These are phyloP conservation scores for Mesaphorura yosii DNA, from an alignment of 1,140 invertebrate genomes.

Conservation along the genomic window DNA sequence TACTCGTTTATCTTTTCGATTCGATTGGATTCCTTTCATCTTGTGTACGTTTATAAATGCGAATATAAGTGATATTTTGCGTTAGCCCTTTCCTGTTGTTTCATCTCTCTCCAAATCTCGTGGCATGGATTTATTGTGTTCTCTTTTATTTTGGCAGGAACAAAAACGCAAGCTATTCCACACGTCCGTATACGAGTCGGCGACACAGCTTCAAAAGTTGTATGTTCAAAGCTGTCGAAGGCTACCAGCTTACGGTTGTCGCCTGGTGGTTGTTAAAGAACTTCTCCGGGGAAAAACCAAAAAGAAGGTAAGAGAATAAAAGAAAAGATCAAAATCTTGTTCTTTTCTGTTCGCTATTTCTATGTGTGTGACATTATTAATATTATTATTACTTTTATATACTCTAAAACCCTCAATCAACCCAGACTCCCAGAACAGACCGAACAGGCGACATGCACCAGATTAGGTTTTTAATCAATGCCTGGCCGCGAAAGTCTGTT, in stretches of 20 bases:
- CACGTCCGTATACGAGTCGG: constrained; percentile 53
- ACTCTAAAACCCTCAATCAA: too few relatives aligned
- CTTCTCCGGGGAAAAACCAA: constrained; percentile 50
- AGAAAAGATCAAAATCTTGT: not conserved
- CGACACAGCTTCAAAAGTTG: constrained; percentile 53
- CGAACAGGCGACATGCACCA: too few relatives aligned
- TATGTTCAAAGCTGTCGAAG: constrained; percentile 55
- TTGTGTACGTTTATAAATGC: too few relatives aligned
- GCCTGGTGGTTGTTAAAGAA: constrained; percentile 57
- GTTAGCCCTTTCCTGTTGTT: too few relatives aligned
- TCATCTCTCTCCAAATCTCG: too few relatives aligned
- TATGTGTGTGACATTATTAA: not conserved
- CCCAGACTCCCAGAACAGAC: too few relatives aligned
- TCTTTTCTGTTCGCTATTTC: not conserved
- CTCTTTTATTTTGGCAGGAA: constrained; percentile 42
- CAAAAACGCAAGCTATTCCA: constrained; percentile 58
- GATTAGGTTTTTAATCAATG: too few relatives aligned
- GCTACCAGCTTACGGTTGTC: constrained; percentile 52
- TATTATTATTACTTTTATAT: too few relatives aligned
- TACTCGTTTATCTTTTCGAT: too few relatives aligned
- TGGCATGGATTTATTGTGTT: constrained; percentile 6
- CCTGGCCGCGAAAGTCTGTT: too few relatives aligned
- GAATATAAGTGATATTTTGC: too few relatives aligned
- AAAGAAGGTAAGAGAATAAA: constrained; percentile 44
- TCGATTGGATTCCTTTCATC: too few relatives aligned